phyloP scores from a whole-genome alignment of 2,797 vertebrate species.

The Synaphobranchus kaupii region DNA sequence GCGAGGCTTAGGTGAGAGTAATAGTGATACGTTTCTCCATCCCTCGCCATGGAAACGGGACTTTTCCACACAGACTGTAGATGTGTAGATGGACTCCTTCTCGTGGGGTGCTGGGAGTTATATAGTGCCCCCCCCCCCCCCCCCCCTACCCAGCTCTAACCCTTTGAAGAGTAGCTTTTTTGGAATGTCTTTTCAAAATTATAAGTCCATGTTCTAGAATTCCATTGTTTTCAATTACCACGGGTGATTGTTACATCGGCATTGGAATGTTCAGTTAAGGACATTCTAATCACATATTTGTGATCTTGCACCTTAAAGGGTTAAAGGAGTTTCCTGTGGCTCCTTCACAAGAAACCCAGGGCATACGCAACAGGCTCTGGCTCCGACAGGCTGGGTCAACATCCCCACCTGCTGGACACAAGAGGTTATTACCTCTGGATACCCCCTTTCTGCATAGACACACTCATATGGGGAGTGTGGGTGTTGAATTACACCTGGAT shows the following conservation, averaged over 20 bases:
- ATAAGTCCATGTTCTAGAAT: no score
- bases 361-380: neutral
- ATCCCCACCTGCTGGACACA: slow-evolving; percentile 25
- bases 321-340: neutral
- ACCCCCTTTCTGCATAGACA: neutral
- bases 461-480: neutral
- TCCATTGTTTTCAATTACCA: no score
- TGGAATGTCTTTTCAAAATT: no score
- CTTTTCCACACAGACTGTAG: neutral
- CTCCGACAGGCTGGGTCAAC: slow-evolving; percentile 14
- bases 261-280: no score
- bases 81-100: neutral
- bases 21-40: slow-evolving; percentile 69
- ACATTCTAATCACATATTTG: no score
- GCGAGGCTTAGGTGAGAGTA: slow-evolving; percentile 63
- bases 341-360: neutral
- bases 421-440: neutral
- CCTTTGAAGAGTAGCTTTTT: no score
- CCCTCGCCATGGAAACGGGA: slow-evolving; percentile 34
- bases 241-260: no score
- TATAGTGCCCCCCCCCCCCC: neutral
- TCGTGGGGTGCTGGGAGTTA: neutral
- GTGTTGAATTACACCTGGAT: neutral
- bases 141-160: neutral
- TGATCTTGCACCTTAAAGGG: no score